Conservation (phyloP, 2,888 invertebrate genomes). For the Pseudococcus longispinus region DNA sequence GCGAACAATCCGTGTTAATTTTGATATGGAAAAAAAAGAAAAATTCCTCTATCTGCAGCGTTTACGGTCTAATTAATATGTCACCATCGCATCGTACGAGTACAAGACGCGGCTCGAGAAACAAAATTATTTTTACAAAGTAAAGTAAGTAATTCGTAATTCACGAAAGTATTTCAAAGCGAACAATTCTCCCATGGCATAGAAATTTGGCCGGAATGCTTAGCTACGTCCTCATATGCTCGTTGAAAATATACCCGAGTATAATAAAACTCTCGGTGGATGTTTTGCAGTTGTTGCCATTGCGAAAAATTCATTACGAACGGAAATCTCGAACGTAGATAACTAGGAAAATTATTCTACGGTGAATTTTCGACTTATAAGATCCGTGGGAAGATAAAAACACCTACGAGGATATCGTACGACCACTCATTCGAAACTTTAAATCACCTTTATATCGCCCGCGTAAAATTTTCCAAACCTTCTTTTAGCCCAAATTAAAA, state of each 20-base stretch:
- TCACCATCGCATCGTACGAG: neutral
- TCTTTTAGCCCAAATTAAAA: conserved; percentile 9
- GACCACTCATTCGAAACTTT: neutral
- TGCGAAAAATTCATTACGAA: conserved; percentile 15
- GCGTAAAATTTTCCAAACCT: neutral
- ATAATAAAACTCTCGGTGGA: conserved; percentile 6
- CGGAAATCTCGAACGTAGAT: conserved; percentile 19
- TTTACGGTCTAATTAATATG: conserved; percentile 52
- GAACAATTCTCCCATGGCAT: conserved; percentile 10
- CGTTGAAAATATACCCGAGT: neutral
- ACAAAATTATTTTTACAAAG: conserved; percentile 25
- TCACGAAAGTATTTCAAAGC: conserved; percentile 27
- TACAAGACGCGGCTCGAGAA: neutral
- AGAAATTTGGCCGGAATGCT: neutral
- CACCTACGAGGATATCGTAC: conserved; percentile 8
- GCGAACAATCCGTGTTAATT: conserved; percentile 16
- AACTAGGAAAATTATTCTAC: conserved; percentile 14
- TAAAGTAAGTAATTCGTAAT: too few relatives aligned
- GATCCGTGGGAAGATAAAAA: conserved; percentile 17
- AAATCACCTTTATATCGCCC: neutral
- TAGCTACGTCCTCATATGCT: neutral
- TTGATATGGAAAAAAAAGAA: neutral
- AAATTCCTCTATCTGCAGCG: conserved; percentile 7
- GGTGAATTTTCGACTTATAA: neutral
- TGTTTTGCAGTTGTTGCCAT: conserved; percentile 1